phyloP scores from a whole-genome alignment of 2,888 invertebrate species.

The Tenthredo notha region DNA sequence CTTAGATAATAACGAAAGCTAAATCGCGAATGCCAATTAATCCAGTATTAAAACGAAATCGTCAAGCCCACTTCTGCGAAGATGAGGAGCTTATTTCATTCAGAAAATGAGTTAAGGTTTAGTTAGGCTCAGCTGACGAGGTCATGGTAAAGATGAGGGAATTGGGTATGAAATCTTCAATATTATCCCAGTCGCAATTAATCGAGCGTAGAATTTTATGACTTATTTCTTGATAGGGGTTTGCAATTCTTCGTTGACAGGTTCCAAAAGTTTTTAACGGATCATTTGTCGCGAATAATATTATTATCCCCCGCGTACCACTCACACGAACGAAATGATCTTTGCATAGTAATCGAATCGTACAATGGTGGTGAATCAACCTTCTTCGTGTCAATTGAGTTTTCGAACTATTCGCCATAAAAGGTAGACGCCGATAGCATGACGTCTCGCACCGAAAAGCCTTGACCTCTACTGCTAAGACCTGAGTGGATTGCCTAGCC shows the following conservation, averaged over 20 bases:
- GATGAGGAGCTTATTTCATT: constrained; percentile 44
- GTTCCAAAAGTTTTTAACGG: constrained; percentile 11
- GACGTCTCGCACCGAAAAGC: background rate
- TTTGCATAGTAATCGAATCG: constrained; percentile 24
- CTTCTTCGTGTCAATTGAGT: constrained; percentile 15
- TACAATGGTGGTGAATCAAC: constrained; percentile 11
- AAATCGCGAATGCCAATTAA: constrained; percentile 19
- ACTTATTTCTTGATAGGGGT: constrained; percentile 18
- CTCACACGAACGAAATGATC: constrained; percentile 8
- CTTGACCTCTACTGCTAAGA: constrained; percentile 6
- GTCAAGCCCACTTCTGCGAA: constrained; percentile 1
- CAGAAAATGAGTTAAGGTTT: constrained; percentile 32
- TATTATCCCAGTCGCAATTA: constrained; percentile 43
- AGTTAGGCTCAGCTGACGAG: background rate
- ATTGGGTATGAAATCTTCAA: constrained; percentile 22
- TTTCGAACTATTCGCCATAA: constrained; percentile 12
- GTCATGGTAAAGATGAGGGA: constrained; percentile 12
- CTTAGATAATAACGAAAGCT: constrained; percentile 4
- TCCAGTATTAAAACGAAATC: constrained; percentile 9
- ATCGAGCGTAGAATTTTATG: constrained; percentile 25
- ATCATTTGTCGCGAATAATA: constrained; percentile 27
- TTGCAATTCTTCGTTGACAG: background rate
- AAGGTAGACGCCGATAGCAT: background rate
- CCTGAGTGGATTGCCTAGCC: constrained; percentile 19
- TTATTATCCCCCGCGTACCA: background rate